Conservation (phyloP, 2,888 invertebrate species). For the Lasioglossum zephyrum region DNA sequence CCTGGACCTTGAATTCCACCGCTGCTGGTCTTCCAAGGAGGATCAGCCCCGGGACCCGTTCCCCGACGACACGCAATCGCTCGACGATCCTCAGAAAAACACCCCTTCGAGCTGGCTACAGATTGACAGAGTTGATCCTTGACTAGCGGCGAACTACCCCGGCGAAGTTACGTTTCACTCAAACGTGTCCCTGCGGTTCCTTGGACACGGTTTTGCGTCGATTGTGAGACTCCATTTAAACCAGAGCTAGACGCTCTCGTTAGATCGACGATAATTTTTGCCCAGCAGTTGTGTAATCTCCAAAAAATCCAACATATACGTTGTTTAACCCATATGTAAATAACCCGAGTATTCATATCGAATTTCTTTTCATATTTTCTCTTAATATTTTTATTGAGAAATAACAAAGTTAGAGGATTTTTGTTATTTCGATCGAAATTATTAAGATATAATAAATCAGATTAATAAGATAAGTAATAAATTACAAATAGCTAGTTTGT, state of each 20-base stretch:
- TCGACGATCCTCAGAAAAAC: neutral
- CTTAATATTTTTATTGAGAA: neutral
- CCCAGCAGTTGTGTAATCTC: neutral
- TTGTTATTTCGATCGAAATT: no score
- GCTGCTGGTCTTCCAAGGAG: slow-evolving; percentile 56
- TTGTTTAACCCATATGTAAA: neutral
- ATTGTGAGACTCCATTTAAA: neutral
- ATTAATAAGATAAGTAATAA: no score
- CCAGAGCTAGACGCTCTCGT: neutral
- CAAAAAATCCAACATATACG: neutral
- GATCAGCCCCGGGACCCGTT: slow-evolving; percentile 28
- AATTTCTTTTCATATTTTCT: neutral
- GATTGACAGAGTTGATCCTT: neutral
- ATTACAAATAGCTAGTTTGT: no score
- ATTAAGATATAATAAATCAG: no score
- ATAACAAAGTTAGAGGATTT: no score
- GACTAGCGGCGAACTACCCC: neutral
- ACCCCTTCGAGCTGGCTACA: neutral
- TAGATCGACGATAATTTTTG: neutral
- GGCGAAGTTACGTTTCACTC: neutral
- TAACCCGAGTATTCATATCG: neutral
- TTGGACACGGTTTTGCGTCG: neutral
- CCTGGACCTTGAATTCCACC: slow-evolving; percentile 58
- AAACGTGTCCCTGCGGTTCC: neutral
- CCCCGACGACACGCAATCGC: slow-evolving; percentile 34